These are phyloP conservation scores for Trachythela sp. DNA, from an alignment of 64 coral and sea anemone genomes.

Conservation along the genomic window DNA sequence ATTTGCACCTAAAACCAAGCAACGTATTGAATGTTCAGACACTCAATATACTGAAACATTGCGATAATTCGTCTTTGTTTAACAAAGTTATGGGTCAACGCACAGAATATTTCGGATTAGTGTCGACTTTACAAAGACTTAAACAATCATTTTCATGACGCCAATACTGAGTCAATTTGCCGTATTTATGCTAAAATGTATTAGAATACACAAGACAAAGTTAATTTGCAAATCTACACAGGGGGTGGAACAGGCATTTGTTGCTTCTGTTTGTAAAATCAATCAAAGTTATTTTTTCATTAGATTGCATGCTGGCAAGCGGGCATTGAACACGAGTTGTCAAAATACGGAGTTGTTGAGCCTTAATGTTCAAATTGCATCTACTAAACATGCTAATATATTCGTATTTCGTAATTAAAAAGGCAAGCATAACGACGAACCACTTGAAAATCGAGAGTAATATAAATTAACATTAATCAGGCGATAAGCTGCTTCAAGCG, in stretches of 20 bases:
- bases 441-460: background rate
- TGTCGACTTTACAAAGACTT: background rate
- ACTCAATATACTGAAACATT: background rate
- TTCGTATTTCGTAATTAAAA: background rate
- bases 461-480: conserved; percentile 6
- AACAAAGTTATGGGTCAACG: no score
- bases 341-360: background rate
- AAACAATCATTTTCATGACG: background rate
- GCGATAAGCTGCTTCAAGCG: background rate
- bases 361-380: no score
- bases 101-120: background rate
- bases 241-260: background rate
- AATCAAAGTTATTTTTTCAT: background rate
- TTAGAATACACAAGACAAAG: background rate
- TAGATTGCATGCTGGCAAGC: background rate
- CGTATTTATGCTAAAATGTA: background rate
- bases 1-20: background rate
- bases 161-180: background rate
- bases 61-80: background rate
- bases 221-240: background rate
- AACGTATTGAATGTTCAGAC: background rate
- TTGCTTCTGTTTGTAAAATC: background rate
- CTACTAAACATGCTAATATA: background rate
- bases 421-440: background rate
- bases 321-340: background rate